These are phyloP conservation scores for Silvanus unidentatus DNA, from an alignment of 2,888 invertebrate genomes.

Conservation along the genomic window DNA sequence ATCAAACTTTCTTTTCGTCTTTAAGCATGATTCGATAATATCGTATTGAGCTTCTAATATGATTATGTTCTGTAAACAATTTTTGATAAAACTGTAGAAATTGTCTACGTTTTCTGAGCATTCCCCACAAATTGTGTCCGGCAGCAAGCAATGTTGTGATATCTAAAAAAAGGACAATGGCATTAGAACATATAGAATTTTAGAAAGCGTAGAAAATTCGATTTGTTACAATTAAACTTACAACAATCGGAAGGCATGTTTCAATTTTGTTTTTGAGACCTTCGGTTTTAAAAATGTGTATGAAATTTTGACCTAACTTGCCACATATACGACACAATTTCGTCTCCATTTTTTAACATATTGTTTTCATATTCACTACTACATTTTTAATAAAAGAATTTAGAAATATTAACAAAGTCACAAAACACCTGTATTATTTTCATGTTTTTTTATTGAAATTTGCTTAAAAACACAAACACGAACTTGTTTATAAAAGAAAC, in stretches of 20 bases:
- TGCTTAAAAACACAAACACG: too few relatives aligned
- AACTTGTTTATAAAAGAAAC: too few relatives aligned
- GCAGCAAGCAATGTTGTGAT: conserved; percentile 38
- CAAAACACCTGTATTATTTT: too few relatives aligned
- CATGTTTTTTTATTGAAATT: too few relatives aligned
- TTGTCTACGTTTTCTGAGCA: conserved; percentile 39
- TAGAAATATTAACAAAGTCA: too few relatives aligned
- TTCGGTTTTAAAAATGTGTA: conserved; percentile 42
- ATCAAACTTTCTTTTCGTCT: conserved; percentile 42
- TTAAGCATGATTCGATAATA: conserved; percentile 40
- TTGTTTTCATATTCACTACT: too few relatives aligned
- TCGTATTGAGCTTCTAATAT: conserved; percentile 41
- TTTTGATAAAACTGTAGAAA: conserved; percentile 41
- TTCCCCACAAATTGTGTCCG: conserved; percentile 41
- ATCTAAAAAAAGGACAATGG: conserved; percentile 30
- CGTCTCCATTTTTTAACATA: conserved; percentile 33
- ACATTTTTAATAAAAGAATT: too few relatives aligned
- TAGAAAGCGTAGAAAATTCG: too few relatives aligned
- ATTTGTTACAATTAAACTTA: too few relatives aligned
- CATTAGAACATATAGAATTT: too few relatives aligned
- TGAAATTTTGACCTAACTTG: conserved; percentile 36
- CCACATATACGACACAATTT: conserved; percentile 44
- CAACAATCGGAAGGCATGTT: conserved; percentile 45
- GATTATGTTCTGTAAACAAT: conserved; percentile 41
- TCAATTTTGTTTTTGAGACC: conserved; percentile 44